These are phyloP conservation scores for Columba janthina DNA, from an alignment of 2,113 vertebrate species.

Conservation along the genomic window DNA sequence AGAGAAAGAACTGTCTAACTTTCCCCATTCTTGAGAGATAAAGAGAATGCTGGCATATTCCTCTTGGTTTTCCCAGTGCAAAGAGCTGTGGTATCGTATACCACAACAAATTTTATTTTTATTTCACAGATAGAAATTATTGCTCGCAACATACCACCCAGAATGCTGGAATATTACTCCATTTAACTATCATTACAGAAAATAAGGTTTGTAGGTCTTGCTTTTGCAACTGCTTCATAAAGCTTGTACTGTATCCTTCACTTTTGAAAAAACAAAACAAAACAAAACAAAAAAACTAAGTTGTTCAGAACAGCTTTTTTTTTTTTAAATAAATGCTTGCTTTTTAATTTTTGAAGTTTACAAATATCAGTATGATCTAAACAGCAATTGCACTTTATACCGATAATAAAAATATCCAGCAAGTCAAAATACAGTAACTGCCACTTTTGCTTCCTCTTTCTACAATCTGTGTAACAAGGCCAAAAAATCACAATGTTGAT, in stretches of 20 bases:
- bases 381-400: background rate
- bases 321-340: background rate
- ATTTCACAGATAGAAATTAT: background rate
- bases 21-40: background rate
- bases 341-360: background rate
- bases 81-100: background rate
- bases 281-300: background rate
- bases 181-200: conserved; percentile 6
- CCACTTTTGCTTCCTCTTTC: background rate
- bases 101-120: background rate
- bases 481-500: background rate
- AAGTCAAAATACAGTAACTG: background rate
- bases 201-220: background rate
- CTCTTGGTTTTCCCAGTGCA: background rate
- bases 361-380: background rate
- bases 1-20: conserved; percentile 6
- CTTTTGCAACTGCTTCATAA: background rate
- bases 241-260: background rate
- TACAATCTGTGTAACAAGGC: background rate
- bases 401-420: background rate
- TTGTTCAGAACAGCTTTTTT: background rate
- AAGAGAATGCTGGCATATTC: background rate
- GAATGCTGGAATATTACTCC: background rate
- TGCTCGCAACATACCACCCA: background rate
- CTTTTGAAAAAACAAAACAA: background rate